Evolutionary conservation across 2,113 vertebrate genomes (phyloP).

Genomic region (Alces alces): DNA sequence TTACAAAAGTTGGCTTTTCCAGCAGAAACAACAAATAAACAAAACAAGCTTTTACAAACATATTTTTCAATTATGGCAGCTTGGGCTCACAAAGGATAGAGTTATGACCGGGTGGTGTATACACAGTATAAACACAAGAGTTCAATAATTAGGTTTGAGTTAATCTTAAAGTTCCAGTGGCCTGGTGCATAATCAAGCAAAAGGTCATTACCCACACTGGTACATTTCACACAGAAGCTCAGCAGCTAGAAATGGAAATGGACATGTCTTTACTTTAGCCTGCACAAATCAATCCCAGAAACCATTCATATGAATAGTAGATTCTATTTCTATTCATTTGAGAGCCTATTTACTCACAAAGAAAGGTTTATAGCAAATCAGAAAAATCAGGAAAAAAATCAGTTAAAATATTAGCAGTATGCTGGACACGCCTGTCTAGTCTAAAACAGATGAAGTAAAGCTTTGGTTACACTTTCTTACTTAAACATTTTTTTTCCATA

Average conservation of each 20-base stretch:
- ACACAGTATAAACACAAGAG: conserved; percentile 92
- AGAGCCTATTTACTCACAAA: neutral
- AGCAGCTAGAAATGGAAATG: conserved; percentile 73
- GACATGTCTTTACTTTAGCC: conserved; percentile 51
- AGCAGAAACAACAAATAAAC: conserved; percentile 84
- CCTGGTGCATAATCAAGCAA: conserved; percentile 83
- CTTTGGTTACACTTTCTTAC: neutral
- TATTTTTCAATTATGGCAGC: conserved; percentile 78
- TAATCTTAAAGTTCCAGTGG: conserved; percentile 85
- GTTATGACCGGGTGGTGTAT: conserved; percentile 87
- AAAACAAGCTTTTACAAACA: conserved; percentile 74
- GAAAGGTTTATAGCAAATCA: conserved; percentile 22
- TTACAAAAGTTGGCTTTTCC: conserved; percentile 75
- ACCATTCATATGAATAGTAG: neutral
- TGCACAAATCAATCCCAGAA: conserved; percentile 30
- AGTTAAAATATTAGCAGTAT: conserved; percentile 8
- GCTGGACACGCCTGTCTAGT: neutral
- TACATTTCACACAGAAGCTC: conserved; percentile 78
- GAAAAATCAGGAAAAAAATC: neutral
- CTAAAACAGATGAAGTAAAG: neutral
- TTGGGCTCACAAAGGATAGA: conserved; percentile 66
- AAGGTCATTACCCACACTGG: conserved; percentile 85
- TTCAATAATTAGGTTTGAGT: conserved; percentile 90
- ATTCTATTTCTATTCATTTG: conserved; percentile 10
- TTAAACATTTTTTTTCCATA: neutral